These are phyloP conservation scores for Micronisus gabar DNA, from an alignment of 2,113 vertebrate species.

Conservation along the genomic window DNA sequence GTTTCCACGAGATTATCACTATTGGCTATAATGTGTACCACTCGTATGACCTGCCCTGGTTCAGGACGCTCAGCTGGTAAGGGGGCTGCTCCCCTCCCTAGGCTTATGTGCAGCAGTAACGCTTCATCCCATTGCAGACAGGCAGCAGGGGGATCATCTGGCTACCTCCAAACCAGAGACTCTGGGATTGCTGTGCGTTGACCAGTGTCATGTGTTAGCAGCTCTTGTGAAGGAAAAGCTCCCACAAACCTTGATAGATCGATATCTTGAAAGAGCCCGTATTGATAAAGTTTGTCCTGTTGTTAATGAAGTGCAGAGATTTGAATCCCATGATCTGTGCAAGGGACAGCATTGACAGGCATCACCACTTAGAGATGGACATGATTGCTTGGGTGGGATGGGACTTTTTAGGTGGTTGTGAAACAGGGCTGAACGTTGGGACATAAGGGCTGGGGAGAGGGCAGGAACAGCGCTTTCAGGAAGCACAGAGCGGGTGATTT, in stretches of 20 bases:
- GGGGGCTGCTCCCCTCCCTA: neutral
- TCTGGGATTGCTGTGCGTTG: neutral
- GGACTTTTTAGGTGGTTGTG: neutral
- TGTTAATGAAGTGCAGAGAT: neutral
- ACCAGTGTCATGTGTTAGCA: neutral
- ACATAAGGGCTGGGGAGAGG: neutral
- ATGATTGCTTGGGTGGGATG: neutral
- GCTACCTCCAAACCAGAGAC: neutral
- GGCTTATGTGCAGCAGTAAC: neutral
- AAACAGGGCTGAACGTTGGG: neutral
- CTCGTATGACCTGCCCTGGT: constrained; percentile 98
- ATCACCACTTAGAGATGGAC: neutral
- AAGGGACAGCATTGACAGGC: neutral
- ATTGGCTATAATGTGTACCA: constrained; percentile 98
- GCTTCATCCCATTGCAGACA: neutral
- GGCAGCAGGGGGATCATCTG: neutral
- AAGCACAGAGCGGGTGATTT: neutral
- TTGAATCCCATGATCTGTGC: neutral
- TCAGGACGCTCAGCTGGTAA: constrained; percentile 93
- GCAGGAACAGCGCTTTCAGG: neutral
- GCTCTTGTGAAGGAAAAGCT: neutral
- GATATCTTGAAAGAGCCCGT: rapidly evolving
- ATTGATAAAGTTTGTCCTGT: neutral
- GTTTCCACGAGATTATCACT: constrained; percentile 98
- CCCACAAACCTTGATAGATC: too few species aligned